Base-by-base conservation (phyloP, 2,888 invertebrate genomes). In the Zootermopsis nevadensis region DNA sequence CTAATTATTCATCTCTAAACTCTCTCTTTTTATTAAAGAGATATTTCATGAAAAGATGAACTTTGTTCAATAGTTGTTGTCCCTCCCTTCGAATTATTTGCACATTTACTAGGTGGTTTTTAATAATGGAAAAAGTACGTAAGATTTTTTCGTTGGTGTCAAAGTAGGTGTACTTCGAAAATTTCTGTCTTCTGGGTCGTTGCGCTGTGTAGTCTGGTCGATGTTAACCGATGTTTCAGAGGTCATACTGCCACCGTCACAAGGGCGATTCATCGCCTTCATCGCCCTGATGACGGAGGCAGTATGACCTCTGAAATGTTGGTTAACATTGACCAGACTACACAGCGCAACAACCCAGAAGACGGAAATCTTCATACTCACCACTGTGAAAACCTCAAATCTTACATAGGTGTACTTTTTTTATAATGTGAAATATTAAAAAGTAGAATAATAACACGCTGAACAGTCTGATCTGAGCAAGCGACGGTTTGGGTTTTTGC, bases 51-150 rank as follows among this genome's bases (percentile, higher is more conserved):
- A 81, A 83, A 77, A 83, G 60, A 66, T n/a, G 48, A 72, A 53
- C 72, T 38, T 82, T 82, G 74, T 76, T 82, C 74, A 35, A 76
- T 82, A 83, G 76, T 83, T 80, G 48, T 83, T 79, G 79, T 66
- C 79, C 77, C 81, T 83, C 83, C 81, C 80, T 74, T 83, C 42
- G 80, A 72, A 53, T 83, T 77, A 83, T 77, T 83, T 83, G 83
- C 83, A 83, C 83, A 69, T 82, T 80, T 48, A 81, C 74, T 83
- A 81, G 83, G 81, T 83, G 83, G 79, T 83, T 83, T 81, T 77
- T 55, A 72, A 80, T 81, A 67, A 81, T 42, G 42, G 77, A 81
- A 81, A 66, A 76, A 76, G n/a, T 42, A 42, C 24, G n/a, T 35
- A 38, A 79, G 74, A 76, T 80, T 79, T 79, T 83, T 76, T 83